Evolutionary conservation across 2,113 vertebrate species (phyloP).

Genomic region (Neomonachus schauinslandi): DNA sequence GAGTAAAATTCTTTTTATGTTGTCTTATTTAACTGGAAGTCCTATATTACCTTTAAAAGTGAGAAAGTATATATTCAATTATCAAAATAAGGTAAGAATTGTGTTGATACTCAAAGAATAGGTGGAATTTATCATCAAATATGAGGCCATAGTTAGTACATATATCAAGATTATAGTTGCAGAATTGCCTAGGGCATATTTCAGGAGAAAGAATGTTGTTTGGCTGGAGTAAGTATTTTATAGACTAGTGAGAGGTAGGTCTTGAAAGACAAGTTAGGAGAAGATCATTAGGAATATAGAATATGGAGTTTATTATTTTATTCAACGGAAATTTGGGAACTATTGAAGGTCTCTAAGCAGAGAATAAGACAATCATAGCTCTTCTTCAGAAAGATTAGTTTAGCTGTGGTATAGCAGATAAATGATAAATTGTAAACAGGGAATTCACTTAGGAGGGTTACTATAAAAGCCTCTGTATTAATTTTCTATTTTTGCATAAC

Average conservation of each 20-base stretch:
- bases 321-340: background rate
- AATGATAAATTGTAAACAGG: background rate
- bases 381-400: conserved; percentile 29
- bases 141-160: background rate
- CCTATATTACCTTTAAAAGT: background rate
- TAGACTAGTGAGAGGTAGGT: background rate
- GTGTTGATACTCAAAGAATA: background rate
- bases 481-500: background rate
- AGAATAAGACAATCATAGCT: background rate
- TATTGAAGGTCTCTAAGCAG: background rate
- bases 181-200: background rate
- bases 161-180: background rate
- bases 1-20: background rate
- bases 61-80: background rate
- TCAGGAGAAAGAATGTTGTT: background rate
- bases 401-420: background rate
- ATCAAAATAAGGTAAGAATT: background rate
- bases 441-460: background rate
- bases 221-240: background rate
- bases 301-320: background rate
- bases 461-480: background rate
- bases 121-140: background rate
- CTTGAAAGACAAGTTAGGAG: background rate
- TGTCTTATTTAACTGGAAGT: background rate
- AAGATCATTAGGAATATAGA: background rate